phyloP scores from a whole-genome alignment of 2,113 vertebrate species.

The Notarius quadriscutis region DNA sequence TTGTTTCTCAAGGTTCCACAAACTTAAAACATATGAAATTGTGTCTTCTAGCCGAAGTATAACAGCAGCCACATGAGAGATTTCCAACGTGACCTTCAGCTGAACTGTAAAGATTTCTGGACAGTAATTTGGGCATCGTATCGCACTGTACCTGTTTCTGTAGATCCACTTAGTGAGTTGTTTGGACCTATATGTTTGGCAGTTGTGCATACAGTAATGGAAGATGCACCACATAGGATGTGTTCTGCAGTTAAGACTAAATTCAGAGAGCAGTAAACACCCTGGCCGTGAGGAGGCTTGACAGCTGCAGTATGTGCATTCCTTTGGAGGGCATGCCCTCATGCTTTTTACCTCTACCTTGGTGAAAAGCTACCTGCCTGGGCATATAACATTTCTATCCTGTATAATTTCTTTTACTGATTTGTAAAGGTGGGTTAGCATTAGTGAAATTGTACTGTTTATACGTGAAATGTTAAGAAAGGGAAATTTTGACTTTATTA shows the following conservation, averaged over 20 bases:
- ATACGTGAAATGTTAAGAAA: background rate
- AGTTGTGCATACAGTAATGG: background rate
- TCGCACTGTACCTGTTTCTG: background rate
- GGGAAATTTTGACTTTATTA: background rate
- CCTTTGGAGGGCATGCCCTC: slow-evolving; percentile 8
- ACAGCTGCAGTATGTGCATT: background rate
- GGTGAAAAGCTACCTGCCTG: background rate
- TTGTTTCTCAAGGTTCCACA: background rate
- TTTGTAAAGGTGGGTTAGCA: background rate
- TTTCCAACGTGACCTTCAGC: background rate
- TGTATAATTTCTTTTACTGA: background rate
- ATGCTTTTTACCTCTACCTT: background rate
- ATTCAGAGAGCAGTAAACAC: background rate
- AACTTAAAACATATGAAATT: background rate
- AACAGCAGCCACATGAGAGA: background rate
- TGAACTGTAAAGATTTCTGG: background rate
- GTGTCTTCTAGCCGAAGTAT: background rate
- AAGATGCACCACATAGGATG: background rate
- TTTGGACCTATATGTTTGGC: background rate
- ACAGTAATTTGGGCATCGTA: background rate
- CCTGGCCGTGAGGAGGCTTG: background rate
- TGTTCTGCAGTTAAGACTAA: background rate
- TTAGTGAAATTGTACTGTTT: background rate
- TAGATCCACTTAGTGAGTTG: background rate
- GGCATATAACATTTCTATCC: background rate